Conservation (phyloP, 2,113 vertebrate species). For the Talpa occidentalis region DNA sequence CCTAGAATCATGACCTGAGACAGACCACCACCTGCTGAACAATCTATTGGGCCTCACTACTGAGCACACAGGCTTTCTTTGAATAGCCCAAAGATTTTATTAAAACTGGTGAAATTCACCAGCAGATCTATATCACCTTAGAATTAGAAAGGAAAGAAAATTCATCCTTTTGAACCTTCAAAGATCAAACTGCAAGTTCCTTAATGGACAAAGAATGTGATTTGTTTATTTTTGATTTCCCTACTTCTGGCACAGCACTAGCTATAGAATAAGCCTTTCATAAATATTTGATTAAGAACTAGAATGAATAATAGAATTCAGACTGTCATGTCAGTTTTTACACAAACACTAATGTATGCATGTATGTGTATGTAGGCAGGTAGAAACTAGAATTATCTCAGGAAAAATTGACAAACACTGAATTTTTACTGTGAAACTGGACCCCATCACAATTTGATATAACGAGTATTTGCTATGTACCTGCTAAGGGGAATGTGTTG, state of each 20-base stretch:
- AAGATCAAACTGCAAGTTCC: neutral
- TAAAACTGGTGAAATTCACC: neutral
- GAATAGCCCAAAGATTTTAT: neutral
- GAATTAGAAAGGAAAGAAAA: neutral
- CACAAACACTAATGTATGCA: neutral
- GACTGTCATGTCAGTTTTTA: neutral
- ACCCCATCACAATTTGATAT: neutral
- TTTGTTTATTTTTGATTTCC: neutral
- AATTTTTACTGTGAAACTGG: neutral
- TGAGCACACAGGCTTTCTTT: neutral
- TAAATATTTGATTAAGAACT: neutral
- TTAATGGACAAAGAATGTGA: neutral
- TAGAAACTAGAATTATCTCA: neutral
- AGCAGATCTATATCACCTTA: neutral
- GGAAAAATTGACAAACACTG: neutral
- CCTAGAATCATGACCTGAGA: neutral
- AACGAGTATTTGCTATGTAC: neutral
- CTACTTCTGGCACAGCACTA: neutral
- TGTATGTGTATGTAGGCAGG: neutral
- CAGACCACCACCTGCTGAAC: neutral
- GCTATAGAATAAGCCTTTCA: neutral
- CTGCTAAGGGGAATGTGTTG: neutral
- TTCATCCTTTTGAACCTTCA: neutral
- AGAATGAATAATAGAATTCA: neutral
- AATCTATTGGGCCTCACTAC: neutral